These are phyloP conservation scores for Garrulus glandarius DNA, from an alignment of 2,797 vertebrate genomes.

Conservation along the genomic window DNA sequence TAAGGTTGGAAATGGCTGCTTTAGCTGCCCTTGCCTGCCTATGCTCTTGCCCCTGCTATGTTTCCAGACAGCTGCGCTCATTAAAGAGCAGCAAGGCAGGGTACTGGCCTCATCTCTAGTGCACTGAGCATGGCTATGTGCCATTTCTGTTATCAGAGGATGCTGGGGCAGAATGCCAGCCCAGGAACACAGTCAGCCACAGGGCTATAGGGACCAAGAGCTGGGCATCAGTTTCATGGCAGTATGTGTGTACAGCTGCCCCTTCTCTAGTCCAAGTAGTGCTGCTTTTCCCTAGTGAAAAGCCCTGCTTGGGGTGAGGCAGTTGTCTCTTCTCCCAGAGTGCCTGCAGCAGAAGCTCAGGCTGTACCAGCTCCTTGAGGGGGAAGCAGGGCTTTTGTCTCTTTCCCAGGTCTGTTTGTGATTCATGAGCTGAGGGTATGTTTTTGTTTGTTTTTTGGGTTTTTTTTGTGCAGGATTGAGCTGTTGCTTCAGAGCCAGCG, in stretches of 20 bases:
- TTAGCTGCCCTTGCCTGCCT: not conserved
- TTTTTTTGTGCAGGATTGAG: conserved; percentile 80
- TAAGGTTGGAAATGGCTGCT: not conserved
- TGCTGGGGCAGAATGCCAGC: not conserved
- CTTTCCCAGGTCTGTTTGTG: not conserved
- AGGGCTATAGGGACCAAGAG: not conserved
- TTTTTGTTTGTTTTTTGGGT: not conserved
- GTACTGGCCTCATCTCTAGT: not conserved
- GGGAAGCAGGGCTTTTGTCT: not conserved
- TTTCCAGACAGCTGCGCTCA: not conserved
- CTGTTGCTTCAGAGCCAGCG: conserved; percentile 89
- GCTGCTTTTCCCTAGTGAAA: not conserved
- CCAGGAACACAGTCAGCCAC: not conserved
- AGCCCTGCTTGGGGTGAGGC: not conserved
- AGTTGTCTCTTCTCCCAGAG: not conserved
- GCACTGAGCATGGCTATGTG: not conserved
- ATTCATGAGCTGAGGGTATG: not conserved
- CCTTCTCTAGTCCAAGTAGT: not conserved
- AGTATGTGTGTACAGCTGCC: not conserved
- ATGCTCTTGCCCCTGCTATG: not conserved
- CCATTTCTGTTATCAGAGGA: not conserved
- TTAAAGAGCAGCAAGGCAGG: not conserved
- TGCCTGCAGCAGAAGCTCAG: not conserved
- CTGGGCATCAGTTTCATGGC: not conserved
- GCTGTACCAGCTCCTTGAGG: not conserved